Percentiles rank a stretch among this genome's conserved stretches.
These are phyloP conservation scores for Porites australiensis DNA, from an alignment of 64 coral and sea anemone species.

Conservation along the genomic window DNA sequence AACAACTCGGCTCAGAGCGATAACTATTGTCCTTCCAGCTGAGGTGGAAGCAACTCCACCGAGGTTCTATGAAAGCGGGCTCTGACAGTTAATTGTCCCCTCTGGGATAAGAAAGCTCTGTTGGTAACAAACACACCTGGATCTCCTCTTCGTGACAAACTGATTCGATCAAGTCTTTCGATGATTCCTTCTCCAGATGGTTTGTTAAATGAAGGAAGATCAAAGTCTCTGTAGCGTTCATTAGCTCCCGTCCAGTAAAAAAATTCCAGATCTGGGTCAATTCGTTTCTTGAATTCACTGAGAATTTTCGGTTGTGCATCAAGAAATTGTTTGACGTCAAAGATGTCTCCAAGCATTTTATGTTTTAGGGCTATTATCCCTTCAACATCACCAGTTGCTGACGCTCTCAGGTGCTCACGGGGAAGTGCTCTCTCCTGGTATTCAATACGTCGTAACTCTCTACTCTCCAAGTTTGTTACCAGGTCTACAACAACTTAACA, in stretches of 20 bases:
- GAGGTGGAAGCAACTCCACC: slow-evolving; percentile 22
- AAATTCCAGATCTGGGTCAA: slow-evolving; percentile 28
- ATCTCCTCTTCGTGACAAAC: slow-evolving; percentile 42
- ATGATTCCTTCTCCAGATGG: slow-evolving; percentile 16
- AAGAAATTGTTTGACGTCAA: slow-evolving; percentile 51
- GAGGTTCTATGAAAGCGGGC: slow-evolving; percentile 21
- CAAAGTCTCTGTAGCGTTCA: slow-evolving; percentile 37
- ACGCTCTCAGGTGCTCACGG: slow-evolving; percentile 61
- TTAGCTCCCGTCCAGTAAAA: slow-evolving; percentile 67
- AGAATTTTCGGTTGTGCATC: slow-evolving; percentile 36
- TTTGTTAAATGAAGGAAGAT: slow-evolving; percentile 26
- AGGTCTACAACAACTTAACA: slow-evolving; percentile 38
- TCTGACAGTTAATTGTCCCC: slow-evolving; percentile 36
- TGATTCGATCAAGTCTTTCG: slow-evolving; percentile 47
- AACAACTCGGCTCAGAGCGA: too few species aligned
- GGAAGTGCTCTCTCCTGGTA: slow-evolving; percentile 2
- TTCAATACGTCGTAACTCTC: slow-evolving; percentile 19
- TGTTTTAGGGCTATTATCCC: slow-evolving; percentile 59
- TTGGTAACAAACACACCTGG: slow-evolving; percentile 79
- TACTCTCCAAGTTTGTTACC: slow-evolving; percentile 44
- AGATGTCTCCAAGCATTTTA: slow-evolving; percentile 33
- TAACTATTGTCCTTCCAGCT: neutral
- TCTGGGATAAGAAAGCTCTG: slow-evolving; percentile 69
- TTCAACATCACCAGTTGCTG: slow-evolving; percentile 76
- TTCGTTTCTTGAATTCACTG: slow-evolving; percentile 55